phyloP scores from a whole-genome alignment of 2,797 vertebrate species.

The Numenius phaeopus region DNA sequence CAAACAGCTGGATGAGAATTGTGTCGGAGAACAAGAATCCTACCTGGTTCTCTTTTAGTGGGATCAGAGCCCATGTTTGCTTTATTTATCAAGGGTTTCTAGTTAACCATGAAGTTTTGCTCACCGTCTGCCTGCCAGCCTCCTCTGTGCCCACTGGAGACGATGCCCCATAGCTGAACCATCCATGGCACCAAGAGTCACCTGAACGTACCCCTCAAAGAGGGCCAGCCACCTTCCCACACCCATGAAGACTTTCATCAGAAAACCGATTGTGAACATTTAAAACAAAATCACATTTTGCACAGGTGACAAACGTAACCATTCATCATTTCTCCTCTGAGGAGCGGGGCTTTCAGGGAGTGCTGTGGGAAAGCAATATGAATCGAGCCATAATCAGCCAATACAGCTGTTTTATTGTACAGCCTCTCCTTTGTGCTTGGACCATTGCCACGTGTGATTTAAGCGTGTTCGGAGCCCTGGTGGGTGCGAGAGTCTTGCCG shows the following conservation, averaged over 20 bases:
- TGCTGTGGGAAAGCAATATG: neutral
- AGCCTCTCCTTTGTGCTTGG: constrained; percentile 40
- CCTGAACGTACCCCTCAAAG: neutral
- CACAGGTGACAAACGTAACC: neutral
- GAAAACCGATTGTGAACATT: neutral
- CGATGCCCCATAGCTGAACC: rapidly evolving
- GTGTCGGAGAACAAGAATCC: neutral
- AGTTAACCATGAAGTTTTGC: neutral
- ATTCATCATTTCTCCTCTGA: neutral
- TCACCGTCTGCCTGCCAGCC: neutral
- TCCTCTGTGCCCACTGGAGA: neutral
- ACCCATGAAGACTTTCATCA: rapidly evolving
- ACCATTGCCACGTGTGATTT: neutral
- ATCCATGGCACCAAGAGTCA: rapidly evolving
- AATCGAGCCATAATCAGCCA: neutral
- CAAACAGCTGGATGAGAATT: neutral
- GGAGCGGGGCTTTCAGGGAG: neutral
- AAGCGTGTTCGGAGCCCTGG: constrained; percentile 29
- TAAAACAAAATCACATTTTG: neutral
- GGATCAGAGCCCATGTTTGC: neutral
- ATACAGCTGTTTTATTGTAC: constrained; percentile 34
- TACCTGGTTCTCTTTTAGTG: neutral
- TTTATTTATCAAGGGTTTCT: neutral
- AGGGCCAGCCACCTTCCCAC: neutral
- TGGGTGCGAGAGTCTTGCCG: constrained; percentile 5